Evolutionary conservation across 2,888 invertebrate species (phyloP).

Genomic region (Epirrhoe alternata): DNA sequence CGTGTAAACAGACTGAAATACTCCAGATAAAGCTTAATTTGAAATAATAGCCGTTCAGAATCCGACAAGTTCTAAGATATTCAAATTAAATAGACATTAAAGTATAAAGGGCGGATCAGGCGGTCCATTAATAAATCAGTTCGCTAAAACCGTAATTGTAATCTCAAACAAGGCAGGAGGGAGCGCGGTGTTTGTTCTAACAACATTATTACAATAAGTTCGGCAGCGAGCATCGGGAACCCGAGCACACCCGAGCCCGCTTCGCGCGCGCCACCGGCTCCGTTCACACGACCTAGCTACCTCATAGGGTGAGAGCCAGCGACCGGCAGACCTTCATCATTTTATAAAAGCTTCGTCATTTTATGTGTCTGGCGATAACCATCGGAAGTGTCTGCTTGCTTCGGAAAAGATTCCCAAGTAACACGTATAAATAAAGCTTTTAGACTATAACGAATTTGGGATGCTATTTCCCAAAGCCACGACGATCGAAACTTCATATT

Average conservation of each 20-base stretch:
- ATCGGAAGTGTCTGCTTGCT: too few relatives aligned
- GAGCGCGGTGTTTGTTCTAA: conserved; percentile 81
- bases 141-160: conserved; percentile 85
- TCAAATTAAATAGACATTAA: conserved; percentile 83
- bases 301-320: too few relatives aligned
- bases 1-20: conserved; percentile 22
- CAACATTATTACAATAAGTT: conserved; percentile 85
- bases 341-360: too few relatives aligned
- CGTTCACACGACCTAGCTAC: conserved; percentile 58
- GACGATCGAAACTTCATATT: too few relatives aligned
- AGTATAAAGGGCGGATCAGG: conserved; percentile 83
- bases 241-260: conserved; percentile 5
- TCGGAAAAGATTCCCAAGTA: too few relatives aligned
- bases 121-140: conserved; percentile 85
- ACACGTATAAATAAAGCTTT: too few relatives aligned
- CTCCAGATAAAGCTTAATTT: conserved; percentile 37
- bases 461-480: too few relatives aligned
- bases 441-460: too few relatives aligned
- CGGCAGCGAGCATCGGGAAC: conserved; percentile 57
- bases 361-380: too few relatives aligned
- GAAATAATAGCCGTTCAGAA: conserved; percentile 41
- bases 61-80: conserved; percentile 51
- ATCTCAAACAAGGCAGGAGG: conserved; percentile 82
- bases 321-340: too few relatives aligned
- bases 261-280: conserved; percentile 54